Conservation (phyloP, 2,888 invertebrate species). For the Ariolimax columbianus region DNA sequence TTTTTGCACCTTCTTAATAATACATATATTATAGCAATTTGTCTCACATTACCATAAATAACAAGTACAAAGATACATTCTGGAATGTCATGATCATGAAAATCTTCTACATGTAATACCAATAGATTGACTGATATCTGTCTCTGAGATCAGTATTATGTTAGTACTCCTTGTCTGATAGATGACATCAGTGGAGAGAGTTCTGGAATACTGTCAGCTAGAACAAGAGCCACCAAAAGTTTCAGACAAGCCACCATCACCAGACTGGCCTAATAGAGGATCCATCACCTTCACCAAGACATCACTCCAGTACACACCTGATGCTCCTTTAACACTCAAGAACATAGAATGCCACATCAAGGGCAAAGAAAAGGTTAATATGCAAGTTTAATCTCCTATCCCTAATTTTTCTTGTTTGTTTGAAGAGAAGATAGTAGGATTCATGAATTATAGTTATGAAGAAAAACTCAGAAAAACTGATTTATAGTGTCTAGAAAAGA, state of each 20-base stretch:
- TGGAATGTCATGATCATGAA: no score
- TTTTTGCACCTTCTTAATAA: no score
- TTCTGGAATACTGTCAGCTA: slow-evolving; percentile 51
- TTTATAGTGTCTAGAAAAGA: no score
- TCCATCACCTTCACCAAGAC: slow-evolving; percentile 57
- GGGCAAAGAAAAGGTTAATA: slow-evolving; percentile 60
- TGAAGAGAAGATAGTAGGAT: no score
- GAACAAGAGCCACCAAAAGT: slow-evolving; percentile 56
- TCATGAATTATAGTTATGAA: no score
- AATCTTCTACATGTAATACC: no score
- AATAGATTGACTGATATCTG: no score
- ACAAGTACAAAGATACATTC: not conserved
- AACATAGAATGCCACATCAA: slow-evolving; percentile 58
- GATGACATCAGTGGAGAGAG: slow-evolving; percentile 60
- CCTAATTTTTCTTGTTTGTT: not conserved
- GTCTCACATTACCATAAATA: not conserved
- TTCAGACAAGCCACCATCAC: slow-evolving; percentile 57
- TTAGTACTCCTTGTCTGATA: slow-evolving; percentile 10
- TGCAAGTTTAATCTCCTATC: not conserved
- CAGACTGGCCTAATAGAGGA: slow-evolving; percentile 58
- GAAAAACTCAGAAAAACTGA: no score
- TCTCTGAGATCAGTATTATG: not conserved
- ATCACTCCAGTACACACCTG: slow-evolving; percentile 52
- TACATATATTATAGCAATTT: no score
- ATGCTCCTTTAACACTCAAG: slow-evolving; percentile 54